These are phyloP conservation scores for Desoria tigrina DNA, from an alignment of 2,888 invertebrate genomes.

Conservation along the genomic window DNA sequence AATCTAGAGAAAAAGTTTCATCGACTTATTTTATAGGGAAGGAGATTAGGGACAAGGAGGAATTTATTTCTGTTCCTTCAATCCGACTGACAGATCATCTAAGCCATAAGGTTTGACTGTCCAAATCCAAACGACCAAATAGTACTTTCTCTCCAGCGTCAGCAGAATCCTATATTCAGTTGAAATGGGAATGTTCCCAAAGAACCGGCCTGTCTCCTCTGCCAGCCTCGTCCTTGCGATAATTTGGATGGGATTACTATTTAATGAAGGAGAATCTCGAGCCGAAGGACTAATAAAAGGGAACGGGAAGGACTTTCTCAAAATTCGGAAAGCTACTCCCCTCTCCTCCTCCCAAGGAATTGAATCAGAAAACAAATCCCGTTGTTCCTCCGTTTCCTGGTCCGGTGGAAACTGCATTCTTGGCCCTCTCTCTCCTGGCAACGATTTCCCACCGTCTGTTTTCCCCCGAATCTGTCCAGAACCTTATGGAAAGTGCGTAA, in stretches of 20 bases:
- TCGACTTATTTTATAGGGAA: too few relatives aligned
- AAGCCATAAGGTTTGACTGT: too few relatives aligned
- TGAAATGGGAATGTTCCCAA: too few relatives aligned
- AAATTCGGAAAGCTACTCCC: background rate
- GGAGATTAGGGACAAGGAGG: too few relatives aligned
- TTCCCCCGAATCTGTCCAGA: conserved; percentile 24
- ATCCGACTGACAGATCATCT: too few relatives aligned
- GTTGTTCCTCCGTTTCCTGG: conserved; percentile 19
- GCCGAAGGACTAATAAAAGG: background rate
- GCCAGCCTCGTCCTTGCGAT: too few relatives aligned
- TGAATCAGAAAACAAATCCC: background rate
- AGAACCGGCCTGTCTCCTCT: too few relatives aligned
- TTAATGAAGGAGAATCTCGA: background rate
- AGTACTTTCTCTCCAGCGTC: too few relatives aligned
- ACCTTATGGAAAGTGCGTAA: conserved; percentile 18
- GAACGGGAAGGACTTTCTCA: background rate
- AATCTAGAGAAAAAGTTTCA: too few relatives aligned
- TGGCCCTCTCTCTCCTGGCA: conserved; percentile 16
- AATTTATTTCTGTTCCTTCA: too few relatives aligned
- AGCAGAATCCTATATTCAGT: too few relatives aligned
- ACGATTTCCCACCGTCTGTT: conserved; percentile 13
- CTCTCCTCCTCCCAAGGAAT: background rate
- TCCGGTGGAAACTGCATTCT: conserved; percentile 28
- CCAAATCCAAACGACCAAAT: too few relatives aligned
- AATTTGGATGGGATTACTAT: background rate